A percentile compares a stretch with the other conserved stretches of the same genome.
Conservation (phyloP, 2,888 invertebrate genomes). For the Patella ulyssiponensis region DNA sequence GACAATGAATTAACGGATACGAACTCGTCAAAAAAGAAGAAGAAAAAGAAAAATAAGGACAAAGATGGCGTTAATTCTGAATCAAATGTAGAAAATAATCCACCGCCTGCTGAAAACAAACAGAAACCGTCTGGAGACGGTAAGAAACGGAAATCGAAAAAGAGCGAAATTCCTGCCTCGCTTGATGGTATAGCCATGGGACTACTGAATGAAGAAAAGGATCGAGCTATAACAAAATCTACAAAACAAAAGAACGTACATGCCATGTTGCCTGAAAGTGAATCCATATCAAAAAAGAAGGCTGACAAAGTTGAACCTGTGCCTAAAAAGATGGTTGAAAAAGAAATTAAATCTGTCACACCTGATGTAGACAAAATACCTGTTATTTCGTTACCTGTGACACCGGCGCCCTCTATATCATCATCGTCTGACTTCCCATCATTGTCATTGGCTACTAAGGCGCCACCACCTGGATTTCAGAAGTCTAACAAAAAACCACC, state of each 20-base stretch:
- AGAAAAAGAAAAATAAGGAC: conserved; percentile 56
- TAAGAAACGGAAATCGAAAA: conserved; percentile 30
- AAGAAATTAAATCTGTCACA: neutral
- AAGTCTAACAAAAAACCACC: conserved; percentile 31
- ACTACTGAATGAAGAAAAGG: conserved; percentile 14
- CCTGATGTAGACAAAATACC: neutral
- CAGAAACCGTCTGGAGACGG: conserved; percentile 13
- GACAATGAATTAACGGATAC: conserved; percentile 30
- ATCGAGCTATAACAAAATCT: neutral
- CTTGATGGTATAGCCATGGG: conserved; percentile 23
- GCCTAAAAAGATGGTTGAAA: neutral
- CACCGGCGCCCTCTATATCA: conserved; percentile 19
- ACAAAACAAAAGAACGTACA: neutral
- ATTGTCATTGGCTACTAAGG: neutral
- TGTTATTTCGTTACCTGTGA: neutral
- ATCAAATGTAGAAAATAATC: conserved; percentile 20
- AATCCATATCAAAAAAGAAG: too few relatives aligned
- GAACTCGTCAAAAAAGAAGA: conserved; percentile 63
- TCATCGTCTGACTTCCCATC: conserved; percentile 27
- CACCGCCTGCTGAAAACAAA: neutral
- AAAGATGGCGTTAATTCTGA: conserved; percentile 24
- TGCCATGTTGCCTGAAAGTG: neutral
- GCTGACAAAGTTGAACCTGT: too few relatives aligned
- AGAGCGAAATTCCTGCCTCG: conserved; percentile 23
- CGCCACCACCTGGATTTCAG: conserved; percentile 49